Evolutionary conservation across 2,113 vertebrate species (phyloP).

Genomic region (Coryphaenoides rupestris): DNA sequence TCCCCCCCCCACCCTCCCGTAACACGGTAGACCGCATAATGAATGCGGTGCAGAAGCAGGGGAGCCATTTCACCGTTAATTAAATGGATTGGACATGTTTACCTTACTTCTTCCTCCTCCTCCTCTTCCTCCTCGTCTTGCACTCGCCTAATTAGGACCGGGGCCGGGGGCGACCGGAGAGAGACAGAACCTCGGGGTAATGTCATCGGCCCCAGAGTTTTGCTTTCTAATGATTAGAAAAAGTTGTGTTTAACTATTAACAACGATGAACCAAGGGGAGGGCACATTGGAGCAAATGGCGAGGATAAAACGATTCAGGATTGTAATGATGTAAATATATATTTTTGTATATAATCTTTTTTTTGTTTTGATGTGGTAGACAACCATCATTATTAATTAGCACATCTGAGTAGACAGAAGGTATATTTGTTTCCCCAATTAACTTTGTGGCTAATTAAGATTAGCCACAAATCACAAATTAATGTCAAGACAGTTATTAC

Average conservation of each 20-base stretch:
- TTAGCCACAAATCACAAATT: too few species aligned
- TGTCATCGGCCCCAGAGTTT: slow-evolving; percentile 37
- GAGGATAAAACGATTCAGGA: neutral
- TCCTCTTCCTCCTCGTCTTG: too few species aligned
- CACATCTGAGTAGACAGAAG: too few species aligned
- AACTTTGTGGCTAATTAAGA: too few species aligned
- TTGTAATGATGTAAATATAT: neutral
- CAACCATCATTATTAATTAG: too few species aligned
- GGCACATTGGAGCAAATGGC: neutral
- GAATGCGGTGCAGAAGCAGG: slow-evolving; percentile 58
- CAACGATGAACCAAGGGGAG: slow-evolving; percentile 9
- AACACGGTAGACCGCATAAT: slow-evolving; percentile 70
- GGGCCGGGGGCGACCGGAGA: slow-evolving; percentile 36
- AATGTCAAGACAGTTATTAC: too few species aligned
- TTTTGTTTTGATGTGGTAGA: too few species aligned
- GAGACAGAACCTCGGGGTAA: slow-evolving; percentile 26
- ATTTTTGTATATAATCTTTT: neutral
- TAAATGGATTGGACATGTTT: slow-evolving; percentile 63
- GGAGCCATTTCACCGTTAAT: slow-evolving; percentile 57
- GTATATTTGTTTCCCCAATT: too few species aligned
- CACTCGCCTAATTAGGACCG: slow-evolving; percentile 54
- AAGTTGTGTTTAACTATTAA: slow-evolving; percentile 21
- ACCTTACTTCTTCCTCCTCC: slow-evolving; percentile 44
- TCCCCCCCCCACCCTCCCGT: slow-evolving; percentile 56
- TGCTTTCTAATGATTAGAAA: slow-evolving; percentile 30